Conservation (phyloP, 1,140 invertebrate genomes). For the Chionoecetes opilio region DNA sequence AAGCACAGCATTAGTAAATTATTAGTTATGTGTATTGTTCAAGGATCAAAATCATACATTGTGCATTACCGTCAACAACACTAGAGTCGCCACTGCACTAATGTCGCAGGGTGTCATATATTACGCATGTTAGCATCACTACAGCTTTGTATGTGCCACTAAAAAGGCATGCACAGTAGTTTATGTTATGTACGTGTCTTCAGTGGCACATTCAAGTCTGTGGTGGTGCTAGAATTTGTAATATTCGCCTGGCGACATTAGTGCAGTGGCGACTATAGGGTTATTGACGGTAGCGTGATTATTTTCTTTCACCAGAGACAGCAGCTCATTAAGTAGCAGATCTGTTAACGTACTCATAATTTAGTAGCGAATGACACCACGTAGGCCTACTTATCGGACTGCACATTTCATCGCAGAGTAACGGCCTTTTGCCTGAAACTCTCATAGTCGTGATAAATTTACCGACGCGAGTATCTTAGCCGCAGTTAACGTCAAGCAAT, state of each 20-base stretch:
- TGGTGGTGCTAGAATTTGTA: no score
- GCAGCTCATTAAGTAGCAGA: not conserved
- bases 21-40: conserved; percentile 46
- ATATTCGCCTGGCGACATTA: no score
- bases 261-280: no score
- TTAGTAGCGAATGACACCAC: not conserved
- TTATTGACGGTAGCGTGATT: not conserved
- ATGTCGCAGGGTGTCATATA: no score
- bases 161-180: no score
- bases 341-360: no score
- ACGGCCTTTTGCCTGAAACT: not conserved
- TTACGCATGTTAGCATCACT: no score
- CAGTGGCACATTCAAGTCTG: no score
- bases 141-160: no score
- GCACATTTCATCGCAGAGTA: not conserved
- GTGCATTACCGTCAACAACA: no score
- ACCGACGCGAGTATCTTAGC: not conserved
- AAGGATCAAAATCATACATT: conserved; percentile 40
- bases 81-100: no score
- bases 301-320: not conserved
- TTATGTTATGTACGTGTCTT: no score
- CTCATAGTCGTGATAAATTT: not conserved
- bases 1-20: conserved; percentile 58
- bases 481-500: not conserved
- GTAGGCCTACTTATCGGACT: not conserved